phyloP scores from a whole-genome alignment of 2,113 vertebrate genomes.

The Rhinichthys klamathensis region DNA sequence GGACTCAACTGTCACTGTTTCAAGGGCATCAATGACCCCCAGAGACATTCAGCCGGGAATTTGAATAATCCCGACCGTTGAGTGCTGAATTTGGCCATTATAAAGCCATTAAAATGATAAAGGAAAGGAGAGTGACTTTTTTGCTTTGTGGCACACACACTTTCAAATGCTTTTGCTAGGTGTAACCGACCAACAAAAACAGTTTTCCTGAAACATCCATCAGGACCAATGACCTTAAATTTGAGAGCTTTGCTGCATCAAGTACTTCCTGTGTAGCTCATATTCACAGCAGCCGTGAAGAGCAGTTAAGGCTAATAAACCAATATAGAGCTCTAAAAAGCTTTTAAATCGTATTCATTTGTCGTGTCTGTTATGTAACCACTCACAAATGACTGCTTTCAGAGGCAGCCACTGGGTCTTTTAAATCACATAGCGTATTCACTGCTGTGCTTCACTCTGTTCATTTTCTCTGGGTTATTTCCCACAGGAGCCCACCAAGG shows the following conservation, averaged over 20 bases:
- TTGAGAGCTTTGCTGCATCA: conserved; percentile 33
- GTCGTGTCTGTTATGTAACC: conserved; percentile 66
- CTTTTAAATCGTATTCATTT: conserved; percentile 58
- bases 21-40: conserved; percentile 5
- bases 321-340: conserved; percentile 36
- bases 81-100: conserved; percentile 39
- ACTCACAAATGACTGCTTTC: conserved; percentile 51
- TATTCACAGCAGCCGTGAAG: background rate
- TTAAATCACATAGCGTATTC: conserved; percentile 64
- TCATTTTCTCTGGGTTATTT: conserved; percentile 58
- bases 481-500: conserved; percentile 52
- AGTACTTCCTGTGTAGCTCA: conserved; percentile 2
- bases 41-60: background rate
- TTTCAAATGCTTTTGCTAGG: conserved; percentile 1
- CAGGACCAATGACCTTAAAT: conserved; percentile 40
- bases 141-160: conserved; percentile 18
- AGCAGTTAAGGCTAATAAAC: conserved; percentile 37
- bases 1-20: background rate
- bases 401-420: conserved; percentile 37
- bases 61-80: conserved; percentile 7
- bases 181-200: conserved; percentile 18
- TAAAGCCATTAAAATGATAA: conserved; percentile 50
- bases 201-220: conserved; percentile 5
- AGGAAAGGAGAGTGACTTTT: conserved; percentile 19
- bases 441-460: conserved; percentile 43